These are phyloP conservation scores for Dermochelys coriacea DNA, from an alignment of 2,797 vertebrate genomes.

Conservation along the genomic window DNA sequence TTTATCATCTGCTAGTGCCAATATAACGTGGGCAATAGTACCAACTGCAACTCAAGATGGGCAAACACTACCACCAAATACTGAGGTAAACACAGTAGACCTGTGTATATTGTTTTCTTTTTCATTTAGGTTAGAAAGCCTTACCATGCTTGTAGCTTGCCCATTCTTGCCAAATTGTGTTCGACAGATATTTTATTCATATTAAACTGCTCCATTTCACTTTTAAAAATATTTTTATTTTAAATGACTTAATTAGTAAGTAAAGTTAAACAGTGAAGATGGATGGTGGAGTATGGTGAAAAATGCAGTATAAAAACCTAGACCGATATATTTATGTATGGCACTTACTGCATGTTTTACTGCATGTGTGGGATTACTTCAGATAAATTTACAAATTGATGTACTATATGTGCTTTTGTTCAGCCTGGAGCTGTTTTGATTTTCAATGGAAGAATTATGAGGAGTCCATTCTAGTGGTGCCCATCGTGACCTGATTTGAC, in stretches of 20 bases:
- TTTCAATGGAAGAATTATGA: conserved; percentile 20
- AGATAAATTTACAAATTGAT: background rate
- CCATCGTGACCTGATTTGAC: background rate
- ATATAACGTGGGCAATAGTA: conserved; percentile 84
- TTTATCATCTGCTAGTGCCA: conserved; percentile 82
- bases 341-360: background rate
- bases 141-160: background rate
- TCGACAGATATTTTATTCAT: background rate
- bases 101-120: background rate
- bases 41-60: conserved; percentile 86
- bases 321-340: fast-evolving
- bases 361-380: background rate
- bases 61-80: conserved; percentile 77
- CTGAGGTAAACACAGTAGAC: conserved; percentile 85
- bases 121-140: background rate
- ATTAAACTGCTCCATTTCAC: background rate
- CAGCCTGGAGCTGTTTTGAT: conserved; percentile 18
- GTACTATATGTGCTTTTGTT: background rate
- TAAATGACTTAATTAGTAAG: background rate
- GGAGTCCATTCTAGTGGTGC: background rate
- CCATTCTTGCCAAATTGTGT: background rate
- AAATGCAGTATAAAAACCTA: background rate
- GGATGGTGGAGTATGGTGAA: background rate
- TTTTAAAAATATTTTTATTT: background rate
- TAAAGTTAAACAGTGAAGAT: background rate